Percentiles rank a stretch among this genome's conserved stretches.
phyloP scores from a whole-genome alignment of 2,888 invertebrate species.

The Drosophila greeni region DNA sequence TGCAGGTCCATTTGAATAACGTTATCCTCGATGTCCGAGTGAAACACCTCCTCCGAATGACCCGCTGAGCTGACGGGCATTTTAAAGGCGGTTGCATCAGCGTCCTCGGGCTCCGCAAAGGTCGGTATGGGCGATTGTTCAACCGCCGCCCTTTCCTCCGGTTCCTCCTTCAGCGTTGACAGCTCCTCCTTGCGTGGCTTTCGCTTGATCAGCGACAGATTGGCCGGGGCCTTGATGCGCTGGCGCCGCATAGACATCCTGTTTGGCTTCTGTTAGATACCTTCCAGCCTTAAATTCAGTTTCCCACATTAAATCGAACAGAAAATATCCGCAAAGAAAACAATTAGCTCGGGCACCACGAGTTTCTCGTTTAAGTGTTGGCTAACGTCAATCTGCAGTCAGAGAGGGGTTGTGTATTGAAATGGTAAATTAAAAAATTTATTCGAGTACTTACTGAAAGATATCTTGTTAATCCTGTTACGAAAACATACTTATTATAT shows the following conservation, averaged over 20 bases:
- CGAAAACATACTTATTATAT: neutral
- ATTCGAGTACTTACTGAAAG: neutral
- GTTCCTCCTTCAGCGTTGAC: constrained; percentile 7
- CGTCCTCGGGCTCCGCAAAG: constrained; percentile 37
- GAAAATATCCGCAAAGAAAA: constrained; percentile 27
- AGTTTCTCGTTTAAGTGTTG: constrained; percentile 33
- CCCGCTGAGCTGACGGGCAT: constrained; percentile 58
- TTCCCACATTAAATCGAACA: constrained; percentile 47
- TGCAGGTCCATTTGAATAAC: constrained; percentile 76
- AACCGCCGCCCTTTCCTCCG: constrained; percentile 28
- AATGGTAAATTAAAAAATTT: neutral
- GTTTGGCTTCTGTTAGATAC: constrained; percentile 4
- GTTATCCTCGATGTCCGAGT: constrained; percentile 74
- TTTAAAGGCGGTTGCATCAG: constrained; percentile 67
- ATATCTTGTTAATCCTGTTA: neutral
- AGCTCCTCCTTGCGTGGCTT: constrained; percentile 56
- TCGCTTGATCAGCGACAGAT: constrained; percentile 78
- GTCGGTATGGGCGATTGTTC: constrained; percentile 1
- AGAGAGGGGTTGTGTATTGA: constrained; percentile 10
- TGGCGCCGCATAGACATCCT: constrained; percentile 84
- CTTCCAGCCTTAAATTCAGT: constrained; percentile 13
- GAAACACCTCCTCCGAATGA: constrained; percentile 67
- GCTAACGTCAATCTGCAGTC: constrained; percentile 1
- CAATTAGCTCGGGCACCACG: constrained; percentile 45
- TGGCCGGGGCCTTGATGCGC: constrained; percentile 86